Conservation (phyloP, 2,113 vertebrate species). For the Mus spicilegus region DNA sequence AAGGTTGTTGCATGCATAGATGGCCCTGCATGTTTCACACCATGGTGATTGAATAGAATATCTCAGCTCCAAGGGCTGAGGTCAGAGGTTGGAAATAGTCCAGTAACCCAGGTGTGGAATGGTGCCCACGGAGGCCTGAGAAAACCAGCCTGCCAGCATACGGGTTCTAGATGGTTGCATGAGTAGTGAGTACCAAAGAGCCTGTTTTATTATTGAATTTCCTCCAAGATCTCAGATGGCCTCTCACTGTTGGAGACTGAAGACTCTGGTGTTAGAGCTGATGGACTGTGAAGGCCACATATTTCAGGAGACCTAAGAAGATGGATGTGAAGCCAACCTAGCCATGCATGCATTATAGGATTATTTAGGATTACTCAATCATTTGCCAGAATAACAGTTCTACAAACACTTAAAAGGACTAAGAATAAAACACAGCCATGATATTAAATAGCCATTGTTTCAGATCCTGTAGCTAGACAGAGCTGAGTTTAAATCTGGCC, state of each 20-base stretch:
- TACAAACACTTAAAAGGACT: background rate
- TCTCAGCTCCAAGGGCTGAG: background rate
- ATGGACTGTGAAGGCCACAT: background rate
- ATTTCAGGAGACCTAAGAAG: background rate
- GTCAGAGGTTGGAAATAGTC: background rate
- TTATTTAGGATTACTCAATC: conserved; percentile 25
- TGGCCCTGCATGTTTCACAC: background rate
- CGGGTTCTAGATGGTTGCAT: background rate
- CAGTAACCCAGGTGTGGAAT: background rate
- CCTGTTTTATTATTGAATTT: background rate
- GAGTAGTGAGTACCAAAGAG: background rate
- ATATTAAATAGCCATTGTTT: conserved; percentile 24
- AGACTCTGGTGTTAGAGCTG: background rate
- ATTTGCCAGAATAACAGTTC: background rate
- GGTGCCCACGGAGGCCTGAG: background rate
- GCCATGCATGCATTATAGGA: background rate
- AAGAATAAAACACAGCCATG: background rate
- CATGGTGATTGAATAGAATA: background rate
- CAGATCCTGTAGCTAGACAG: background rate
- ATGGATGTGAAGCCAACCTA: background rate
- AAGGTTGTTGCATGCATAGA: background rate
- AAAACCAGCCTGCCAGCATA: background rate
- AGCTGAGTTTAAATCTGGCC: conserved; percentile 10
- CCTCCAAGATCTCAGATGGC: background rate
- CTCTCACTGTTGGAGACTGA: background rate